These are phyloP conservation scores for Xanthorhoe spadicearia DNA, from an alignment of 2,888 invertebrate species.

Conservation along the genomic window DNA sequence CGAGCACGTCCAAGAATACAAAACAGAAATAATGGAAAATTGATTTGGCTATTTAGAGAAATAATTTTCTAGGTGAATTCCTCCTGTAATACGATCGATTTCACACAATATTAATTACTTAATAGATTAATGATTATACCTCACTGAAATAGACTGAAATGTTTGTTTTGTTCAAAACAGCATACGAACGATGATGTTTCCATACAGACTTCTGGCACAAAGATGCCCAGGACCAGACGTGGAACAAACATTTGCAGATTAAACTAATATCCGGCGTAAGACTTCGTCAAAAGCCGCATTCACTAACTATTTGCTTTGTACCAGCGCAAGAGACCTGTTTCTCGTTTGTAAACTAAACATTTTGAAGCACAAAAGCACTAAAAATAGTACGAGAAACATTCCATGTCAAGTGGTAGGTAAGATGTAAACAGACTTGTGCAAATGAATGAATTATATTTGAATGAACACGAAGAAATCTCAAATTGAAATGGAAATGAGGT, in stretches of 20 bases:
- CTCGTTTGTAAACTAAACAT: not conserved
- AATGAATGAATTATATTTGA: too few relatives aligned
- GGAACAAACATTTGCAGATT: conserved; percentile 26
- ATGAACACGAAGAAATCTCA: not conserved
- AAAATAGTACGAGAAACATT: too few relatives aligned
- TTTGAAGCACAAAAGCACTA: too few relatives aligned
- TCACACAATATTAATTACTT: too few relatives aligned
- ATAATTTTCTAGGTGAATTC: not conserved
- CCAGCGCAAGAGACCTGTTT: not conserved
- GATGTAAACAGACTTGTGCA: too few relatives aligned
- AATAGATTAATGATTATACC: too few relatives aligned
- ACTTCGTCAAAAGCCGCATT: conserved; percentile 16
- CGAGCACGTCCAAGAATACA: not conserved
- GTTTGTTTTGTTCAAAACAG: not conserved
- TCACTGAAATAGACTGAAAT: not conserved
- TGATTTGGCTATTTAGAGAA: not conserved
- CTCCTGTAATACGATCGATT: too few relatives aligned
- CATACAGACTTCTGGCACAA: not conserved
- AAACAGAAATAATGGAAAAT: not conserved
- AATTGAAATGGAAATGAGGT: conserved; percentile 27
- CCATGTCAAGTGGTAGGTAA: too few relatives aligned
- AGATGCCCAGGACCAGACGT: not conserved
- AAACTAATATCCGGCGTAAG: conserved; percentile 27
- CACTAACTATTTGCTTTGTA: conserved; percentile 4
- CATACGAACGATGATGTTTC: not conserved